These are phyloP conservation scores for Neoitamus cyanurus DNA, from an alignment of 2,888 invertebrate genomes.

Conservation along the genomic window DNA sequence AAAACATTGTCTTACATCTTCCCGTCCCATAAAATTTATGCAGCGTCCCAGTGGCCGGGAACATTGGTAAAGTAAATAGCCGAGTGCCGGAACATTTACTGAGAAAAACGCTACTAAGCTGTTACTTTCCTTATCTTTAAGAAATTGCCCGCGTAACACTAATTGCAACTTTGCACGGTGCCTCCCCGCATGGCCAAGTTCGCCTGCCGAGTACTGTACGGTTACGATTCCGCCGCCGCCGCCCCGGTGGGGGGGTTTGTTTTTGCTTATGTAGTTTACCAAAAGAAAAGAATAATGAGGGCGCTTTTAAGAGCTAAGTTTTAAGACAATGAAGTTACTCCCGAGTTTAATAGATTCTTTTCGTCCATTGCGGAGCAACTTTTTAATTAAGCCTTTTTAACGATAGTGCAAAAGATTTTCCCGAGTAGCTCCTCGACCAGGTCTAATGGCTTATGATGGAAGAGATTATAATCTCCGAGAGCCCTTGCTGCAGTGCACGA, in stretches of 20 bases:
- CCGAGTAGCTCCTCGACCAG: neutral
- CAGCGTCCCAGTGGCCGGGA: neutral
- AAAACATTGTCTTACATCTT: neutral
- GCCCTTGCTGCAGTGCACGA: neutral
- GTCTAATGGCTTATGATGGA: conserved; percentile 13
- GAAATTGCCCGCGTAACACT: neutral
- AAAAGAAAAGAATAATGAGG: neutral
- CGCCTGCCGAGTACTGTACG: neutral
- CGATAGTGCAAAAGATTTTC: conserved; percentile 17
- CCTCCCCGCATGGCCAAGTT: neutral
- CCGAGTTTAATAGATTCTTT: conserved; percentile 23
- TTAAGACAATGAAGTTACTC: conserved; percentile 21
- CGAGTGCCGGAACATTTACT: neutral
- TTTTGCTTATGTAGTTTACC: neutral
- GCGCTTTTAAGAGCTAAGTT: conserved; percentile 15
- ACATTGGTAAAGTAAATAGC: neutral
- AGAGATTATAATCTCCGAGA: neutral
- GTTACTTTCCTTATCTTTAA: conserved; percentile 10
- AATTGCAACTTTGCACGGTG: conserved; percentile 15
- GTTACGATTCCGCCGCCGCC: too few relatives aligned
- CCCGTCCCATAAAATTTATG: neutral
- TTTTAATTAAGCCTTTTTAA: conserved; percentile 32
- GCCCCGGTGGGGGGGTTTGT: neutral
- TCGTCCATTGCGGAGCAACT: conserved; percentile 17
- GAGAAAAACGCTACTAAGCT: neutral